Percentiles rank a stretch among this genome's conserved stretches.
Evolutionary conservation across 2,113 vertebrate genomes (phyloP).

Genomic region (Tauraco erythrolophus): DNA sequence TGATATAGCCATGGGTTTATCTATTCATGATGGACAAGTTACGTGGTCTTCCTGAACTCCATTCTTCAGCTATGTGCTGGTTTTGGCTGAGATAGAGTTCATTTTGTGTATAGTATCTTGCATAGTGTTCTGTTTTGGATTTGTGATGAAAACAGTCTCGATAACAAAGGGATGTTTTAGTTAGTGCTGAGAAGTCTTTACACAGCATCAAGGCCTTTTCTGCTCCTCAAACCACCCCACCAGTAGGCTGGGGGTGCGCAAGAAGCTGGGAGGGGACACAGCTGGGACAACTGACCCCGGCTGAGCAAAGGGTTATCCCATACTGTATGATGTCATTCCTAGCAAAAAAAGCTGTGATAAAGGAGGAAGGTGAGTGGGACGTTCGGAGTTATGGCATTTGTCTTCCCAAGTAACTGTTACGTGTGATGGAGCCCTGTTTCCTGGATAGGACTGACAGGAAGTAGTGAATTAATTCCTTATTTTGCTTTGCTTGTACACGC

Average conservation of each 20-base stretch:
- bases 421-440: neutral
- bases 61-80: neutral
- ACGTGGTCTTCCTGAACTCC: neutral
- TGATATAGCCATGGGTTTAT: neutral
- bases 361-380: fast-evolving
- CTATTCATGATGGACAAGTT: neutral
- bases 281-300: neutral
- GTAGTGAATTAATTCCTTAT: neutral
- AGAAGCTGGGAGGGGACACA: neutral
- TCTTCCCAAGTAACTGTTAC: neutral
- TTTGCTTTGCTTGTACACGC: neutral
- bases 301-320: neutral
- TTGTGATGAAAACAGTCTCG: neutral
- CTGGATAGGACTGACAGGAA: neutral
- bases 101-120: neutral
- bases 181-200: neutral
- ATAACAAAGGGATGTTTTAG: neutral
- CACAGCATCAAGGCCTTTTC: neutral
- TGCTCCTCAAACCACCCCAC: neutral
- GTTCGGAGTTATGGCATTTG: fast-evolving
- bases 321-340: too few relatives aligned
- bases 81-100: neutral
- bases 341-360: neutral
- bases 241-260: neutral
- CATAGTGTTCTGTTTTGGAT: neutral